Evolutionary conservation across 2,888 invertebrate species (phyloP).

Genomic region (Lasioglossum malachurum): DNA sequence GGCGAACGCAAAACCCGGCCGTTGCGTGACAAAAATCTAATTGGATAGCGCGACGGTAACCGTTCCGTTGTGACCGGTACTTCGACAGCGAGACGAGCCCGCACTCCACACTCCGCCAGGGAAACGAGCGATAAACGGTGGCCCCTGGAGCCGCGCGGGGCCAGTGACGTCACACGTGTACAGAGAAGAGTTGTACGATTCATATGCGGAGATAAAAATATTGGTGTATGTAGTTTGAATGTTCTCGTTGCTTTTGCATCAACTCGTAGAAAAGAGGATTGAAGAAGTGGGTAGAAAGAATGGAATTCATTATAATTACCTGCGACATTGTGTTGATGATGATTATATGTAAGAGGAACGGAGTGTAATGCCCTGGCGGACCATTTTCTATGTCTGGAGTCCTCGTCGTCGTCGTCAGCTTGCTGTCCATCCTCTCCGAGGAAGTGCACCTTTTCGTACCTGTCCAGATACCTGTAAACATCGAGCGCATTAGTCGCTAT

Average conservation of each 20-base stretch:
- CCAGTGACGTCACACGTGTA: background rate
- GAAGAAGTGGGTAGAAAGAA: background rate
- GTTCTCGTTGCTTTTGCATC: background rate
- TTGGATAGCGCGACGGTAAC: constrained; percentile 17
- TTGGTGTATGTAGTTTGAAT: background rate
- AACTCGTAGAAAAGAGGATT: background rate
- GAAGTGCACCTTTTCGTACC: constrained; percentile 96
- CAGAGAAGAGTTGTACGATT: too few species aligned
- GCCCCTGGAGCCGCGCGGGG: background rate
- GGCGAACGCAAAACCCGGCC: constrained; percentile 10
- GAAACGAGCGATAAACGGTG: background rate
- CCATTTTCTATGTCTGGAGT: constrained; percentile 90
- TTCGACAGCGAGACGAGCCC: background rate
- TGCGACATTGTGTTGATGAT: constrained; percentile 91
- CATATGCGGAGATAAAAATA: background rate
- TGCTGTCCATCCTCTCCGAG: constrained; percentile 94
- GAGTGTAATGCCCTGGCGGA: constrained; percentile 88
- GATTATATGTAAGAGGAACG: constrained; percentile 92
- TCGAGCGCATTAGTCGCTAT: background rate
- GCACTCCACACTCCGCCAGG: background rate
- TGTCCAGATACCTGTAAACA: constrained; percentile 88
- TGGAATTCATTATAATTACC: constrained; percentile 84
- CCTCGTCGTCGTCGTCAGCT: constrained; percentile 91
- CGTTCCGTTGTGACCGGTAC: constrained; percentile 4
- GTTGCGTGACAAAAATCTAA: constrained; percentile 29